Base-by-base conservation (phyloP, 2,888 invertebrate species). In the Mantis religiosa region DNA sequence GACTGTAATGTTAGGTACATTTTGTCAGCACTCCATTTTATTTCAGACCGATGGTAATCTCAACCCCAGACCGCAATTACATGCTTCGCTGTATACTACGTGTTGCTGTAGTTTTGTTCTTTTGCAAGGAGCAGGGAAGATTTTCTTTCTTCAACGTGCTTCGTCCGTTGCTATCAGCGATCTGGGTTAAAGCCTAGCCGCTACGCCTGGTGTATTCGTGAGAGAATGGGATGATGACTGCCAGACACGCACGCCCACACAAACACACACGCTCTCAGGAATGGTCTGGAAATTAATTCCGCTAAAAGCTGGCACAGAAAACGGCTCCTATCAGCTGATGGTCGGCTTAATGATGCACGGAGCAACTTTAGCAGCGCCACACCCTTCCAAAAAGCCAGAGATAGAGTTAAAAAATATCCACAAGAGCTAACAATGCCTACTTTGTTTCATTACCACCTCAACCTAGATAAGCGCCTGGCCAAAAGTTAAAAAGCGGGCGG, bases 291-390 rank as follows among this genome's bases (percentile, higher is more conserved):
- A 87, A 87, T 87, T 87, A 87, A 87, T 87, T 87, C 87, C 87
- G 87, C 87, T 87, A 87, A 87, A 87, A 87, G 87, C 86, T 28
- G 81, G 28, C 84, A 84, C 84, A 84, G 84, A 84, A 84, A 84
- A 34, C 28, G 41, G 82, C 28, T 82, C 82, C 87, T 87, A 87
- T 87, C 87, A 87, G 82, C 87, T 87, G 87, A 85, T 85, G 85
- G 85, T 41, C 41, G 47, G 82, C 87, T 87, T 87, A 87, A 87
- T 87, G 87, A 85, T 85, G 85, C 47, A 87, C 82, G 30, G 28
- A 28, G 84, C 84, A 84, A 25, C 25, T 30, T n/a, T 82, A 87
- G 34, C 41, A 84, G 28, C 25, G 34, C 34, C 87, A 87, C 87
- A 82, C 87, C 87, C 87, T 82, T 47, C 30, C 47, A 41, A 85